phyloP scores from a whole-genome alignment of 1,140 invertebrate genomes.

The Ceratina calcarata region DNA sequence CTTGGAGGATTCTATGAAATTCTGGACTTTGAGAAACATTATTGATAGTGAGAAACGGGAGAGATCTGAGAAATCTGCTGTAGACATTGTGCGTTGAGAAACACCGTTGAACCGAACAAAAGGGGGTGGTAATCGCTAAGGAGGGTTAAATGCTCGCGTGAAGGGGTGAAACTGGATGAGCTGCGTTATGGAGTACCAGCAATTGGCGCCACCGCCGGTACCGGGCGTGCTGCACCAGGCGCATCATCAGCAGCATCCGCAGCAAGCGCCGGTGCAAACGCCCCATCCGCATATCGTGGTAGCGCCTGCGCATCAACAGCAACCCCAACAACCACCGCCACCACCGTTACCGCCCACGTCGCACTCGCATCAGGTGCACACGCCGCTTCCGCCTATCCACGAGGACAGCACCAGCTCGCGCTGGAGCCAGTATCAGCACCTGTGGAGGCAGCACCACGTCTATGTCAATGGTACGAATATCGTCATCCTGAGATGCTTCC shows the following conservation, averaged over 20 bases:
- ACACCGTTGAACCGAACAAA: neutral
- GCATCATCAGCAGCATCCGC: constrained; percentile 70
- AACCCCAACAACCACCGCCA: constrained; percentile 68
- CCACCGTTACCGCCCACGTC: constrained; percentile 69
- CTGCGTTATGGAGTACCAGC: constrained; percentile 79
- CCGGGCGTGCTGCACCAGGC: constrained; percentile 72
- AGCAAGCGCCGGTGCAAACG: constrained; percentile 65
- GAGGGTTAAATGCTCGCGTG: constrained; percentile 59
- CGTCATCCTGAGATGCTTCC: too few relatives aligned
- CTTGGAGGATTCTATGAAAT: too few relatives aligned
- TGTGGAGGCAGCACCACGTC: constrained; percentile 82
- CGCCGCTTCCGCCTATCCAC: constrained; percentile 78
- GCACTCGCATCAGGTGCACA: constrained; percentile 79
- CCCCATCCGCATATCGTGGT: constrained; percentile 75
- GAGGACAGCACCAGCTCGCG: constrained; percentile 79
- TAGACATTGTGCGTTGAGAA: too few relatives aligned
- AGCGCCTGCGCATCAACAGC: constrained; percentile 73
- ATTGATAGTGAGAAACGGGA: neutral
- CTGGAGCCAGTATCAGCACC: constrained; percentile 82
- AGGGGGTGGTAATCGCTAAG: neutral
- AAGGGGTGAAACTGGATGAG: constrained; percentile 65
- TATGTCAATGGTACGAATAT: constrained; percentile 81
- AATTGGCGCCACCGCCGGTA: constrained; percentile 77
- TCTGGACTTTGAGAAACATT: too few relatives aligned
- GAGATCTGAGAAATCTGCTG: too few relatives aligned